Conservation (phyloP, 2,797 vertebrate species). For the Ctenosaura bakeri region DNA sequence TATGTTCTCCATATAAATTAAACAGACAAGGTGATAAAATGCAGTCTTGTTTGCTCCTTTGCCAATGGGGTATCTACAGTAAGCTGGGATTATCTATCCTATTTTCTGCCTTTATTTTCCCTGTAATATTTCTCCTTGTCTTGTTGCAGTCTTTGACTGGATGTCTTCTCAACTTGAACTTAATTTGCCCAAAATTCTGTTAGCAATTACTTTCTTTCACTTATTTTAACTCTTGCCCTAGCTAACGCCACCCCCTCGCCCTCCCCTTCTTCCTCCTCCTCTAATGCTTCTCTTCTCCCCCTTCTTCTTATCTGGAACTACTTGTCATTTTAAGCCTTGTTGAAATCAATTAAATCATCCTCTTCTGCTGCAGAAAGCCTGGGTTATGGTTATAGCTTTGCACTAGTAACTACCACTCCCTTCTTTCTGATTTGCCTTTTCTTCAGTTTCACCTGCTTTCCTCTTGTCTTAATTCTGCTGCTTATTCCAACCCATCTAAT, state of each 20-base stretch:
- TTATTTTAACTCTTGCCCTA: neutral
- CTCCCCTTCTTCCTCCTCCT: neutral
- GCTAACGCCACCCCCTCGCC: neutral
- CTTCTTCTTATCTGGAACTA: neutral
- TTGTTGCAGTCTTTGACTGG: neutral
- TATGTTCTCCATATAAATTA: no score
- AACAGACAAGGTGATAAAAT: no score
- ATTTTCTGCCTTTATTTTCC: neutral
- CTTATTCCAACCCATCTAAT: neutral
- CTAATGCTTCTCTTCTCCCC: neutral
- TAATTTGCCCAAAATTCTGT: neutral
- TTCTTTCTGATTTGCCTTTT: constrained; percentile 3
- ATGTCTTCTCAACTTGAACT: neutral
- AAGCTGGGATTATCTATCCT: neutral
- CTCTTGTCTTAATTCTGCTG: neutral
- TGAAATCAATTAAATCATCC: neutral
- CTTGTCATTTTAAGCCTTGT: neutral
- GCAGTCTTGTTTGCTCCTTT: no score
- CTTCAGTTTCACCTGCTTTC: neutral
- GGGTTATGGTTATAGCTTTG: neutral
- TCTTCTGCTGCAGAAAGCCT: neutral
- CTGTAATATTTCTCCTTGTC: neutral
- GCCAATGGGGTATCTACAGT: neutral
- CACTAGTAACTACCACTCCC: neutral
- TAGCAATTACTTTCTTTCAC: neutral